These are phyloP conservation scores for Colletes latitarsis DNA, from an alignment of 1,140 invertebrate species.

Conservation along the genomic window DNA sequence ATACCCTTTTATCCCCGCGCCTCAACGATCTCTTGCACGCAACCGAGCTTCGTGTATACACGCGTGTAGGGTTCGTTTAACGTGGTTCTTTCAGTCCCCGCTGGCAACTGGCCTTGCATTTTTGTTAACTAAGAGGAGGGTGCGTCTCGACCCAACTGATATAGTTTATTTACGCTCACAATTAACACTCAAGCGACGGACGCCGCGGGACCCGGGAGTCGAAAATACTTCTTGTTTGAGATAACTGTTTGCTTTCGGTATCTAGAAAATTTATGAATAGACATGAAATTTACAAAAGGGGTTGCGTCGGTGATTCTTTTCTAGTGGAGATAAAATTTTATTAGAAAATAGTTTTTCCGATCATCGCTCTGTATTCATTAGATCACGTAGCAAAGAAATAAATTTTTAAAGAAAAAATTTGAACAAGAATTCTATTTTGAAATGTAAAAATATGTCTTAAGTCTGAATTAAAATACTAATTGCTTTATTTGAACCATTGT, in stretches of 20 bases:
- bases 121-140: slow-evolving; percentile 42
- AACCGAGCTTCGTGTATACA: slow-evolving; percentile 38
- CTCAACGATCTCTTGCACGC: slow-evolving; percentile 55
- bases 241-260: background rate
- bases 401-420: too few relatives aligned
- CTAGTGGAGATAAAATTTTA: background rate
- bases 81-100: slow-evolving; percentile 39
- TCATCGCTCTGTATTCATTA: too few relatives aligned
- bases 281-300: slow-evolving; percentile 17
- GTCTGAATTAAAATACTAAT: too few relatives aligned
- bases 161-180: slow-evolving; percentile 46
- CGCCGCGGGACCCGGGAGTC: too few relatives aligned
- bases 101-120: slow-evolving; percentile 35
- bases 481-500: too few relatives aligned
- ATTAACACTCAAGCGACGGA: slow-evolving; percentile 31
- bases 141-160: slow-evolving; percentile 32
- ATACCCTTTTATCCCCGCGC: slow-evolving; percentile 62
- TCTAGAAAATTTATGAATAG: background rate
- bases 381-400: too few relatives aligned
- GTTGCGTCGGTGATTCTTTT: slow-evolving; percentile 22
- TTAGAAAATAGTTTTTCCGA: too few relatives aligned
- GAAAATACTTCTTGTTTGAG: background rate
- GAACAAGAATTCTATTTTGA: too few relatives aligned
- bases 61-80: slow-evolving; percentile 51
- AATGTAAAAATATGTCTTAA: too few relatives aligned